A percentile compares a stretch with the other conserved stretches of the same genome.
These are phyloP conservation scores for Hycleus phaleratus DNA, from an alignment of 1,140 invertebrate species.

Conservation along the genomic window DNA sequence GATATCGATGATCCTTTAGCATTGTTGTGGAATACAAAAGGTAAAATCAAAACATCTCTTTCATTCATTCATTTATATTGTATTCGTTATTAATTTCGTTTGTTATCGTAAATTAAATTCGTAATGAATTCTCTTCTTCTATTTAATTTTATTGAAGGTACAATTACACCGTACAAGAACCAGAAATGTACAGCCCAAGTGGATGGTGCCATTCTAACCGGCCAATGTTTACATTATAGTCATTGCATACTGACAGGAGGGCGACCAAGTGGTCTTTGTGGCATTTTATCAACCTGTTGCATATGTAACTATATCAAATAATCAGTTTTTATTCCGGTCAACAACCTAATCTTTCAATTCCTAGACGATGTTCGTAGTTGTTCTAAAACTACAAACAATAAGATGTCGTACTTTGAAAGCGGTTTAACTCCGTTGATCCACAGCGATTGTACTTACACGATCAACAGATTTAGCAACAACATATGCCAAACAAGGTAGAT, in stretches of 20 bases:
- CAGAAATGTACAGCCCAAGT: neutral
- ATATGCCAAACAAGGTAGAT: conserved; percentile 35
- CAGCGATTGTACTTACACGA: too few species aligned
- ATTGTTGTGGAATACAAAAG: conserved; percentile 27
- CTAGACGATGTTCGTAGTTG: conserved; percentile 18
- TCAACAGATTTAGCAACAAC: conserved; percentile 8
- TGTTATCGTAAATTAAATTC: neutral
- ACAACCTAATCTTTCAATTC: conserved; percentile 7
- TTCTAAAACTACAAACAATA: conserved; percentile 22
- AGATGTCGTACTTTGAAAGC: conserved; percentile 29
- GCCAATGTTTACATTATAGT: conserved; percentile 20
- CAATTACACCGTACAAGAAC: neutral
- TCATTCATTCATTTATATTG: neutral
- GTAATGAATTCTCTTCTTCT: neutral
- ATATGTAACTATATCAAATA: conserved; percentile 24
- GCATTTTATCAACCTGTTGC: conserved; percentile 30
- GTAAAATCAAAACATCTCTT: conserved; percentile 16
- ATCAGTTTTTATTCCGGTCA: neutral
- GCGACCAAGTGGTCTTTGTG: conserved; percentile 21
- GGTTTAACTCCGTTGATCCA: neutral
- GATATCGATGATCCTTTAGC: conserved; percentile 33
- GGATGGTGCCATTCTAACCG: conserved; percentile 11
- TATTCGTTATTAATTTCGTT: neutral
- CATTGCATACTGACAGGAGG: conserved; percentile 28
- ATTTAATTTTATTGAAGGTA: conserved; percentile 5